Evolutionary conservation across 2,797 vertebrate species (phyloP).

Genomic region (Epinephelus malabaricus): DNA sequence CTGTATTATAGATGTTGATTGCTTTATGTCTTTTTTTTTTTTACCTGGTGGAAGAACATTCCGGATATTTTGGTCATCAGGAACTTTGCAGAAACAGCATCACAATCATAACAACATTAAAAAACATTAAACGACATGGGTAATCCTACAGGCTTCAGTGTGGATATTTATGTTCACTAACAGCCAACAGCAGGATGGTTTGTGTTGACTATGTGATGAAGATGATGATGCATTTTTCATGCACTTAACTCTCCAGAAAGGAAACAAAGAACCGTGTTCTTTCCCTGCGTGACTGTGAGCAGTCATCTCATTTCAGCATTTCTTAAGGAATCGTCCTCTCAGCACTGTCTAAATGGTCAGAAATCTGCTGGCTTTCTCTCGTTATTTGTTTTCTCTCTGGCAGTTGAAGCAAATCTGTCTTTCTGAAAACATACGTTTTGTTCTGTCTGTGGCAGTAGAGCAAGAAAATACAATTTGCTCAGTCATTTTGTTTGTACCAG

Average conservation of each 20-base stretch:
- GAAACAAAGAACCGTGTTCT: constrained; percentile 28
- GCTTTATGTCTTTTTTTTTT: not conserved
- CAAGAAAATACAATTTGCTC: constrained; percentile 2
- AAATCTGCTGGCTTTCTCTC: constrained; percentile 25
- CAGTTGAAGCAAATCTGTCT: constrained; percentile 13
- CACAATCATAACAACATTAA: not conserved
- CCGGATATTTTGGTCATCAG: not conserved
- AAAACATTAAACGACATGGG: not conserved
- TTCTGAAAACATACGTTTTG: constrained; percentile 18
- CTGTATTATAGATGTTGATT: not conserved
- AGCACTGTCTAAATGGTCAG: constrained; percentile 8
- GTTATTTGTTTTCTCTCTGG: constrained; percentile 21
- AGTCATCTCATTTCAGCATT: constrained; percentile 27
- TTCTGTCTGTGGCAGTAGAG: not conserved
- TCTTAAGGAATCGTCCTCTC: constrained; percentile 23
- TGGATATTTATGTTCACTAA: constrained; percentile 21
- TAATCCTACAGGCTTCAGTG: not conserved
- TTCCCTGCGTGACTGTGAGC: constrained; percentile 3
- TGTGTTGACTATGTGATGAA: constrained; percentile 35
- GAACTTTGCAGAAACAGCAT: not conserved
- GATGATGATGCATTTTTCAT: constrained; percentile 41
- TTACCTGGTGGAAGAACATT: not conserved
- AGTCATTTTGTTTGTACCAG: not conserved
- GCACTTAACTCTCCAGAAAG: constrained; percentile 29
- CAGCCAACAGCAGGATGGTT: not conserved